Conservation (phyloP, 2,797 vertebrate genomes). For the Enteromius argenteus region DNA sequence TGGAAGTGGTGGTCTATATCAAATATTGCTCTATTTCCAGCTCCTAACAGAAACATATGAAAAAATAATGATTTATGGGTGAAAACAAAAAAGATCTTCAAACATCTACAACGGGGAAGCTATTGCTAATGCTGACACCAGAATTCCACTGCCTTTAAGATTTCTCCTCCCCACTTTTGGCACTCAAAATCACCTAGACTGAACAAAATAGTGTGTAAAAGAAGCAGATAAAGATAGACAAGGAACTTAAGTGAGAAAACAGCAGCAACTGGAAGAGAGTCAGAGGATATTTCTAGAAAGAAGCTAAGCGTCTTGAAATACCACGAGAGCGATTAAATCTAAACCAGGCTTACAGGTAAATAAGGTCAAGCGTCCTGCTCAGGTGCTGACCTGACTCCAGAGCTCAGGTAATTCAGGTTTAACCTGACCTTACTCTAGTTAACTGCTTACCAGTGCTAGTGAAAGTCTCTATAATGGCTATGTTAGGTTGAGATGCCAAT, state of each 20-base stretch:
- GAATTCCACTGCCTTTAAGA: background rate
- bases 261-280: background rate
- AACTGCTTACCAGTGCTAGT: background rate
- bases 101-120: background rate
- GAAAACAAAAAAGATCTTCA: background rate
- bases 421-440: conserved; percentile 28
- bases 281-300: conserved; percentile 51
- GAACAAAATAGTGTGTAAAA: conserved; percentile 17
- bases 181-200: conserved; percentile 45
- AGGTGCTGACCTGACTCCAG: conserved; percentile 48
- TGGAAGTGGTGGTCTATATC: background rate
- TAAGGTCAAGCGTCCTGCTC: conserved; percentile 61
- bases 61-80: background rate
- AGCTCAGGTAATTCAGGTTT: conserved; percentile 59
- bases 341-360: conserved; percentile 66
- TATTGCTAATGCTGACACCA: background rate
- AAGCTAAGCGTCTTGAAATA: conserved; percentile 58
- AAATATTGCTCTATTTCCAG: background rate
- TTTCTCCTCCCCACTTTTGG: background rate
- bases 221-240: conserved; percentile 1
- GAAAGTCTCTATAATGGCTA: background rate
- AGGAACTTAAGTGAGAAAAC: background rate
- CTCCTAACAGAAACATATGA: background rate
- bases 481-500: background rate
- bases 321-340: conserved; percentile 56